Conservation (phyloP, 2,113 vertebrate species). For the Epinephelus cyanopodus region DNA sequence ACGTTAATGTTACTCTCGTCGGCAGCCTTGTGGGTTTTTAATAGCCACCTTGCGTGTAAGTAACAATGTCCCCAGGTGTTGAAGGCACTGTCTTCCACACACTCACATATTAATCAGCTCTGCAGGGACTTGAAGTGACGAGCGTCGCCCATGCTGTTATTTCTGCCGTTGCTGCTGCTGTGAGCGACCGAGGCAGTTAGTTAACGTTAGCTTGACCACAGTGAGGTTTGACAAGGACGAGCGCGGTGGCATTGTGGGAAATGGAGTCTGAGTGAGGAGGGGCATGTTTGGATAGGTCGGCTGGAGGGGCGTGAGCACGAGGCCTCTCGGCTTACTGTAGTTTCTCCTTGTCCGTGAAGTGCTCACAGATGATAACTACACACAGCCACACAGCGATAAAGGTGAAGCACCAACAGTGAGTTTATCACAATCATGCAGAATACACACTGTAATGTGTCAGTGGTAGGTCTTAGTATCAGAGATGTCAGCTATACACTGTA, state of each 20-base stretch:
- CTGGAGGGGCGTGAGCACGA: slow-evolving; percentile 73
- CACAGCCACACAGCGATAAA: background rate
- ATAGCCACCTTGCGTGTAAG: background rate
- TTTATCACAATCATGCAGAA: slow-evolving; percentile 21
- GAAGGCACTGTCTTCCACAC: slow-evolving; percentile 2
- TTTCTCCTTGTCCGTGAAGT: background rate
- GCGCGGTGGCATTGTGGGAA: slow-evolving; percentile 76
- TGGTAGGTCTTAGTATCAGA: background rate
- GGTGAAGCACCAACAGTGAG: background rate
- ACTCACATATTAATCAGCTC: background rate
- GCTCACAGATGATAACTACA: background rate
- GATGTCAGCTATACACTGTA: background rate
- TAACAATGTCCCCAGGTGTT: background rate
- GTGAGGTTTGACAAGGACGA: slow-evolving; percentile 65
- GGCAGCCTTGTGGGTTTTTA: background rate
- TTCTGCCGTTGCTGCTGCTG: slow-evolving; percentile 43
- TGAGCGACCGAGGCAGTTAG: slow-evolving; percentile 24
- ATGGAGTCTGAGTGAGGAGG: slow-evolving; percentile 60
- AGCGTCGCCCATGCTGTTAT: slow-evolving; percentile 49
- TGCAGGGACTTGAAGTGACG: slow-evolving; percentile 54
- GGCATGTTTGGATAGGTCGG: slow-evolving; percentile 74
- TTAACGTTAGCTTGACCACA: slow-evolving; percentile 46
- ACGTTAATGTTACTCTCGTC: slow-evolving; percentile 1
- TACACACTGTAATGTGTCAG: background rate
- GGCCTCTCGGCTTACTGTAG: background rate